Evolutionary conservation across 2,797 vertebrate genomes (phyloP), one percentile per base, ranked within the genome.

Genomic region (Emys orbicularis): DNA sequence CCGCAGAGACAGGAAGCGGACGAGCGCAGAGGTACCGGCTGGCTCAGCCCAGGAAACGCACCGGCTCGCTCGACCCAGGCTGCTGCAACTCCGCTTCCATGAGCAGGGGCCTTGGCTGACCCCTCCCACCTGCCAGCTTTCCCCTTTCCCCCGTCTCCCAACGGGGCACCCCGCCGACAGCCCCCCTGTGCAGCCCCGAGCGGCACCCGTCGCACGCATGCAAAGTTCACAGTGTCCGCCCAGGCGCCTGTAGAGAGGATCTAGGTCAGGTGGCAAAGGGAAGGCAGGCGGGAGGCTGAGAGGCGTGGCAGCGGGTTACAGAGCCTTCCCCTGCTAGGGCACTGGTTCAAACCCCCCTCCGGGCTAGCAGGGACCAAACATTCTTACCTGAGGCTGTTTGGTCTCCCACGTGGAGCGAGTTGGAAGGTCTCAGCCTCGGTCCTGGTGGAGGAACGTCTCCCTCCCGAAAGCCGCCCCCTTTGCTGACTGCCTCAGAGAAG

Each of bases 81-180:
- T 23, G 65, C 18, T 37, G n/a, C n/a, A 72, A 41, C n/a, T 41
- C 65, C 23, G 65, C n/a, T 37, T 72, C n/a, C 10, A 23, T 21
- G n/a, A 41, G n/a, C n/a, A 1, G n/a, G 8, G 19, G 19, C 65
- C 65, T 72, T 4, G 3, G 18, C 5, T 37, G 23, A 21, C n/a
- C 65, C n/a, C n/a, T 37, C 34, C 61, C 61, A 19, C 61, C 61
- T 19, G 9, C n/a, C 65, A 21, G 65, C 65, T 68, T 37, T 12
- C 10, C 65, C 19, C n/a, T 41, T 34, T 31, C 59, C 57, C 3
- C 18, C 9, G 1, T 18, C n/a, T 68, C n/a, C n/a, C 65, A 23
- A 12, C 3, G 3, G 19, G n/a, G 65, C 9, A 12, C 65, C 10
- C n/a, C n/a, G 5, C 10, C 5, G 2, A 37, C 5, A 11, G 18